phyloP scores from a whole-genome alignment of 2,797 vertebrate genomes.

The Leptatherina wallacei region DNA sequence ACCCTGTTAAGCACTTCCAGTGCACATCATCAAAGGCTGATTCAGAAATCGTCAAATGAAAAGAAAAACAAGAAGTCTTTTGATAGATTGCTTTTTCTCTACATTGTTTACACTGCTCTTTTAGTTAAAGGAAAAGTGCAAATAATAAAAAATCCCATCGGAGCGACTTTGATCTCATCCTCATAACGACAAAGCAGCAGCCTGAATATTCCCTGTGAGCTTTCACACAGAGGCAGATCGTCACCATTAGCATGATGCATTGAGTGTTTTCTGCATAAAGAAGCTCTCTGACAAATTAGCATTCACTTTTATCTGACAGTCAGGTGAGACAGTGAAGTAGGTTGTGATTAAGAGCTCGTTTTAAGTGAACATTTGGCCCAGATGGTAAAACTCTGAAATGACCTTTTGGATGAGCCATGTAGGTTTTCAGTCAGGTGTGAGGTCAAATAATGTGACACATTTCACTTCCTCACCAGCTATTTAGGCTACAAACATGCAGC shows the following conservation, averaged over 20 bases:
- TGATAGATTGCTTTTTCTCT: background rate
- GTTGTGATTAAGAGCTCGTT: background rate
- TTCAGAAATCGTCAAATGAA: conserved; percentile 28
- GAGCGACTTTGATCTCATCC: conserved; percentile 55
- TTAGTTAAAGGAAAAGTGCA: conserved; percentile 34
- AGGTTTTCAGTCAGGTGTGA: background rate
- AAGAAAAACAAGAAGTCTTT: background rate
- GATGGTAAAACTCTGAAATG: background rate
- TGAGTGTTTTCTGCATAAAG: conserved; percentile 29
- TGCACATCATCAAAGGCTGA: conserved; percentile 30
- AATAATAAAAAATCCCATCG: conserved; percentile 49
- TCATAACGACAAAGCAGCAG: conserved; percentile 3
- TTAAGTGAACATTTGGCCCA: background rate
- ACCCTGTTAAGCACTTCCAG: conserved; percentile 5
- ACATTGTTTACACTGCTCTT: background rate
- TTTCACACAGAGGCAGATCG: conserved; percentile 13
- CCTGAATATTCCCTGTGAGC: conserved; percentile 57
- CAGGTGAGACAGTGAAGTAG: background rate
- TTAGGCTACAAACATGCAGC: conserved; percentile 13
- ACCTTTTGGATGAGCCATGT: background rate
- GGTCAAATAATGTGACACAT: conserved; percentile 7
- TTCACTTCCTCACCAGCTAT: conserved; percentile 21
- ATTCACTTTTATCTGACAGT: conserved; percentile 4
- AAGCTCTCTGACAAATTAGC: conserved; percentile 28
- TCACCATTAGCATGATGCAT: conserved; percentile 47